Conservation (phyloP, 2,113 vertebrate genomes). For the Ardeotis arabs region DNA sequence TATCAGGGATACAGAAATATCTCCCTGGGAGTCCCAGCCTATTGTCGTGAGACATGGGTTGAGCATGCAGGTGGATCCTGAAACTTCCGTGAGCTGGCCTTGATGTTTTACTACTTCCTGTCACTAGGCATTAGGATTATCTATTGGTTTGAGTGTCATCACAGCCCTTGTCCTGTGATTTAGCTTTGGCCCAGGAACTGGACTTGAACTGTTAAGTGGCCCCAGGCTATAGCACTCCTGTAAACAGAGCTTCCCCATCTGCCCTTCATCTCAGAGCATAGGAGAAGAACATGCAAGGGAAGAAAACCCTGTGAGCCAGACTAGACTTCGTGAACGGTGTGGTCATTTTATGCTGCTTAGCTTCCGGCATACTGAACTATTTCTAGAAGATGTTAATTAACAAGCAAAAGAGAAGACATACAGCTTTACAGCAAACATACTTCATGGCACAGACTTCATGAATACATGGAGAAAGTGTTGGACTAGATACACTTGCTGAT, state of each 20-base stretch:
- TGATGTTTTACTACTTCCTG: not conserved
- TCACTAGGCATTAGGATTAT: not conserved
- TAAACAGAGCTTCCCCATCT: not conserved
- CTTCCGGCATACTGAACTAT: not conserved
- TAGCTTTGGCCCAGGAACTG: not conserved
- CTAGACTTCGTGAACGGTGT: not conserved
- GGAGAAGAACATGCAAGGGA: not conserved
- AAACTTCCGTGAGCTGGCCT: not conserved
- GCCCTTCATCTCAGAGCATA: not conserved
- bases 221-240: not conserved
- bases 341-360: not conserved
- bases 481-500: not conserved
- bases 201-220: not conserved
- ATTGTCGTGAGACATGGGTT: not conserved
- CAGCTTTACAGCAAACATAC: not conserved
- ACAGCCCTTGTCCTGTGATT: not conserved
- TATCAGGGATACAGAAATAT: not conserved
- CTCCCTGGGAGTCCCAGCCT: not conserved
- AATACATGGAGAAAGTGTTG: not conserved
- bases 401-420: not conserved
- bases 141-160: not conserved
- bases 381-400: not conserved
- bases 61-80: not conserved
- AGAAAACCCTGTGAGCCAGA: not conserved
- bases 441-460: not conserved